A percentile compares a stretch with the other conserved stretches of the same genome.
phyloP scores from a whole-genome alignment of 2,797 vertebrate species.

The Eulemur coronatus region DNA sequence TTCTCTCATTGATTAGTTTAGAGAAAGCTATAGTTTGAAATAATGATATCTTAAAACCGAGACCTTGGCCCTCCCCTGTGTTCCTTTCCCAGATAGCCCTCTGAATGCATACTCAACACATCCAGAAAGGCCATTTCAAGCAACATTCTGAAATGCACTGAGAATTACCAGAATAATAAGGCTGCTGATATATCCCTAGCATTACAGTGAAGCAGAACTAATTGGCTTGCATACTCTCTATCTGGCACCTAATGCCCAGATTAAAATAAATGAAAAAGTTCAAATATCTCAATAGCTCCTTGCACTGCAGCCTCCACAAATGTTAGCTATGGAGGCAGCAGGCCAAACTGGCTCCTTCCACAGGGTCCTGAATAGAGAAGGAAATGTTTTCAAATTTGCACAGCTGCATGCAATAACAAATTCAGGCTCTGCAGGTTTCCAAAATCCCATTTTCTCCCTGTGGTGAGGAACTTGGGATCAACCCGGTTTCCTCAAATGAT shows the following conservation, averaged over 20 bases:
- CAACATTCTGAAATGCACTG: neutral
- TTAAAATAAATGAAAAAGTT: slow-evolving; percentile 19
- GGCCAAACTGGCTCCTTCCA: neutral
- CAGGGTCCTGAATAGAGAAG: neutral
- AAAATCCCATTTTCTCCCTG: slow-evolving; percentile 20
- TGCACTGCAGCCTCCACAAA: neutral
- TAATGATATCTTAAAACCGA: neutral
- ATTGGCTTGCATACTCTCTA: neutral
- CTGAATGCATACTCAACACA: neutral
- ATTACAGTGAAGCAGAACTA: neutral
- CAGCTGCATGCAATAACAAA: slow-evolving; percentile 41
- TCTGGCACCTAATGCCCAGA: neutral
- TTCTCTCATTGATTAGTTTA: neutral
- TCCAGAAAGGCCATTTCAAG: neutral
- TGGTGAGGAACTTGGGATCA: slow-evolving; percentile 42
- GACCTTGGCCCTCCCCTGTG: neutral
- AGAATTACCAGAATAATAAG: neutral
- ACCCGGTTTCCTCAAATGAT: slow-evolving; percentile 63
- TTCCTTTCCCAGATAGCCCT: neutral
- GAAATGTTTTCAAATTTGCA: slow-evolving; percentile 40
- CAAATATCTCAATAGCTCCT: neutral
- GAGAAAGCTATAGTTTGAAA: slow-evolving; percentile 4
- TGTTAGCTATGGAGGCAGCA: neutral
- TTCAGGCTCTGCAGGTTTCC: neutral
- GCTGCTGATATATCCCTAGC: neutral